Evolutionary conservation across 1,140 invertebrate species (phyloP), one percentile per base, ranked within the genome.

Genomic region (Conus ventricosus): DNA sequence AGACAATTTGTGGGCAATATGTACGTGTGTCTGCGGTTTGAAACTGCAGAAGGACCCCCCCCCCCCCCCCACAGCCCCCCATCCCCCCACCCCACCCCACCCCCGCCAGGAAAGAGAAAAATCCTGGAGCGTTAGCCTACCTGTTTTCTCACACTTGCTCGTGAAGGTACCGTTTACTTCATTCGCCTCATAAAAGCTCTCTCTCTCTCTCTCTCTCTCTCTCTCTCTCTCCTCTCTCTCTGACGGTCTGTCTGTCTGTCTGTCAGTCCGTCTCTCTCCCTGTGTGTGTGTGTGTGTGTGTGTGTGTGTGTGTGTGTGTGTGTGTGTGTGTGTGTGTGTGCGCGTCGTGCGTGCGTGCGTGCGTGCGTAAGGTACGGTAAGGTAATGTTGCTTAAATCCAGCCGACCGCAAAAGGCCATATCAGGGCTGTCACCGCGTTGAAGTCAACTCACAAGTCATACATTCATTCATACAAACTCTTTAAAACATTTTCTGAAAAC

Each of bases 281-380:
- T 39, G 0, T 39, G 39, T 39, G 39, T 39, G 3, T 71, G 63
- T 71, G 63, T 71, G 63, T 71, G 63, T 71, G 63, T 71, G 63
- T 71, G 63, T 71, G 63, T 71, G 63, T 71, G 63, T 71, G 63
- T 71, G 63, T 71, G 63, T 71, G 63, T 71, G 63, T 71, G 63
- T 71, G 39, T 39, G 39, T 39, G 39, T 39, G 39, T 39, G 39
- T 39, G 39, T 39, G 39, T 39, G 39, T 3, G 39, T 39, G 39
- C 39, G 39, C n/a, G n/a, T n/a, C n/a, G n/a, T n/a, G 39, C 3
- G 3, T 39, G 39, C 39, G 39, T 39, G 39, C 39, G 39, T 39
- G 39, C 0, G 39, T 39, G 39, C 39, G 39, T 39, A 39, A 39
- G 39, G 39, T 39, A n/a, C n/a, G 39, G 39, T 39, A 39, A 39